A percentile compares a stretch with the other conserved stretches of the same genome.
Evolutionary conservation across 2,113 vertebrate genomes (phyloP).

Genomic region (Mobula birostris): DNA sequence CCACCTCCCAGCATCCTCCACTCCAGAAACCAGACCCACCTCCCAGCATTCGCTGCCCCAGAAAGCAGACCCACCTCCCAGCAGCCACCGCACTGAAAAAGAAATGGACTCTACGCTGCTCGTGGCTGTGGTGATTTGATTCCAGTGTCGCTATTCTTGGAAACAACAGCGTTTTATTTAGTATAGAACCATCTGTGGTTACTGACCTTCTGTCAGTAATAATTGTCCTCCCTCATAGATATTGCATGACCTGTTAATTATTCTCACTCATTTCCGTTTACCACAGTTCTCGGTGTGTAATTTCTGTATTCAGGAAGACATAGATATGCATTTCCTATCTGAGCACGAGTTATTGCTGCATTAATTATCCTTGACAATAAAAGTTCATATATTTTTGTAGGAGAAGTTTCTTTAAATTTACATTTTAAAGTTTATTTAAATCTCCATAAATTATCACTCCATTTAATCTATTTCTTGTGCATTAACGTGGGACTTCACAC

Average conservation of each 20-base stretch:
- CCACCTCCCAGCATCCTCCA: slow-evolving; percentile 36
- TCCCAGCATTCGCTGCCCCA: slow-evolving; percentile 34
- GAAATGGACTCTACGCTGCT: too few species aligned
- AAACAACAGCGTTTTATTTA: too few species aligned
- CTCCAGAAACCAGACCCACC: slow-evolving; percentile 47
- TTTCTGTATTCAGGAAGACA: not conserved
- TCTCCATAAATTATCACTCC: not conserved
- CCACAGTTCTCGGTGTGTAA: too few species aligned
- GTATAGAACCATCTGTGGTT: too few species aligned
- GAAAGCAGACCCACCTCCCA: slow-evolving; percentile 45
- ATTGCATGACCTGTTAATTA: too few species aligned
- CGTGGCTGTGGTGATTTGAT: too few species aligned
- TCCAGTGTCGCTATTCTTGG: not conserved
- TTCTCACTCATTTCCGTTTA: too few species aligned
- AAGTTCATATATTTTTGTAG: not conserved
- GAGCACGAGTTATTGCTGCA: not conserved
- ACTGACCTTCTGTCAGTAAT: too few species aligned
- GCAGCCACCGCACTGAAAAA: too few species aligned
- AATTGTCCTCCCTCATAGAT: too few species aligned
- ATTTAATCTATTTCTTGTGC: not conserved
- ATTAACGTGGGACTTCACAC: not conserved
- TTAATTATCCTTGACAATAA: not conserved
- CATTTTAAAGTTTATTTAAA: not conserved
- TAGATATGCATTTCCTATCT: not conserved
- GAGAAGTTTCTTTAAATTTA: not conserved